Evolutionary conservation across 2,113 vertebrate species (phyloP), one percentile per base, ranked within the genome.

Genomic region (Ailurus styani): DNA sequence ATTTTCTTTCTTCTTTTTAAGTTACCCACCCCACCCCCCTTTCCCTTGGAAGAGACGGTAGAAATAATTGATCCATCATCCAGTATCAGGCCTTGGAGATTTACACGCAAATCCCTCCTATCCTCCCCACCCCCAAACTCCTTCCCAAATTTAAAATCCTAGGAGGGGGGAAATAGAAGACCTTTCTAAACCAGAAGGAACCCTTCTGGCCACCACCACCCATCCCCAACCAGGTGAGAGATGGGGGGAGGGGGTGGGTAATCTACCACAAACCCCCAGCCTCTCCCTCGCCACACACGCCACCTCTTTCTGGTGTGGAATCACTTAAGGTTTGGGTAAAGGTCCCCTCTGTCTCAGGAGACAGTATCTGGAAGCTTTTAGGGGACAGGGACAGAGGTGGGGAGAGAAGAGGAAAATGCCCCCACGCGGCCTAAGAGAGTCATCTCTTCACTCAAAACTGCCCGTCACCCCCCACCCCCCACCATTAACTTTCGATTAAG

Each of bases 401-500:
- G 83, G 52, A 91, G 62, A 78, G 75, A 87, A 77, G 88, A 90
- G 73, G 66, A 84, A 87, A 95, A 84, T 91, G 75, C 68, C 87
- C 68, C 85, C 75, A 84, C 93, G 95, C 40, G 70, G 73, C 90
- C 82, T 57, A 84, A 95, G 72, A 96, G 73, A 96, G 93, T 90
- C 66, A 45, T 95, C 87, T 93, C 85, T 94, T 57, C 60, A 40
- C 90, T 64, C 89, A 85, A 72, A 91, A 82, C 88, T 77, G 66
- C 89, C 78, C 70, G 23, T 87, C 90, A 79, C 20, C 57, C 85
- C 45, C n/a, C 37, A 37, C 47, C 78, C 57, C 57, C 82, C 34
- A 57, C 90, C 83, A 96, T 97, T 97, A 96, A 95, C 90, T 91
- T 97, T 97, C 70, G 91, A 98, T 98, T 98, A 97, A 97, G 97